phyloP scores from a whole-genome alignment of 2,888 invertebrate genomes.

The Ptycholaimellus sp. region DNA sequence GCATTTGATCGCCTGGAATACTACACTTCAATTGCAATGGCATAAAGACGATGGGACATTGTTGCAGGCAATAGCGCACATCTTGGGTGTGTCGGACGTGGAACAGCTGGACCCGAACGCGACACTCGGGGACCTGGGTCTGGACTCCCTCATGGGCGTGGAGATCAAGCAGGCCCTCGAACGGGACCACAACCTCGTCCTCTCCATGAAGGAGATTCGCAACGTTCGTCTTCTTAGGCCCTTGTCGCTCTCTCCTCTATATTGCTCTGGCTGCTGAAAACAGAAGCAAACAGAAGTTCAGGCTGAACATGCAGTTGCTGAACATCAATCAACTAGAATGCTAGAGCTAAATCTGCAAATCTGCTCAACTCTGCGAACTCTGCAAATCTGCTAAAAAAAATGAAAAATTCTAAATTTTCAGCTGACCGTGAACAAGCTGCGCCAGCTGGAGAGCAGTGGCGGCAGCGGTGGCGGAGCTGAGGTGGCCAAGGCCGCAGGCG shows the following conservation, averaged over 20 bases:
- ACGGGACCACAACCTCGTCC: constrained; percentile 50
- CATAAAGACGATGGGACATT: too few relatives aligned
- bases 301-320: too few relatives aligned
- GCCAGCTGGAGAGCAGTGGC: constrained; percentile 30
- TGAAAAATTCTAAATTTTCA: constrained; percentile 12
- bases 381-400: too few relatives aligned
- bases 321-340: too few relatives aligned
- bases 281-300: too few relatives aligned
- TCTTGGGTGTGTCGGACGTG: constrained; percentile 53
- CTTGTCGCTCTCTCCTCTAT: too few relatives aligned
- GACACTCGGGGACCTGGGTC: constrained; percentile 71
- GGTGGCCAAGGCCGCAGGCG: constrained; percentile 28
- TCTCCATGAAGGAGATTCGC: constrained; percentile 72
- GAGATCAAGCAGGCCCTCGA: constrained; percentile 55
- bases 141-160: constrained; percentile 95
- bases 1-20: too few relatives aligned
- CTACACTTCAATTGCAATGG: too few relatives aligned
- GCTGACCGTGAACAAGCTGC: constrained; percentile 51
- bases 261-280: too few relatives aligned
- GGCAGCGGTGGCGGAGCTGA: constrained; percentile 8
- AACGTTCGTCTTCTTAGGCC: constrained; percentile 22
- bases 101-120: constrained; percentile 48
- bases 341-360: too few relatives aligned
- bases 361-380: too few relatives aligned
- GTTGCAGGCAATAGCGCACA: constrained; percentile 24